Evolutionary conservation across 2,797 vertebrate genomes (phyloP).

Genomic region (Pangasius krempfi): DNA sequence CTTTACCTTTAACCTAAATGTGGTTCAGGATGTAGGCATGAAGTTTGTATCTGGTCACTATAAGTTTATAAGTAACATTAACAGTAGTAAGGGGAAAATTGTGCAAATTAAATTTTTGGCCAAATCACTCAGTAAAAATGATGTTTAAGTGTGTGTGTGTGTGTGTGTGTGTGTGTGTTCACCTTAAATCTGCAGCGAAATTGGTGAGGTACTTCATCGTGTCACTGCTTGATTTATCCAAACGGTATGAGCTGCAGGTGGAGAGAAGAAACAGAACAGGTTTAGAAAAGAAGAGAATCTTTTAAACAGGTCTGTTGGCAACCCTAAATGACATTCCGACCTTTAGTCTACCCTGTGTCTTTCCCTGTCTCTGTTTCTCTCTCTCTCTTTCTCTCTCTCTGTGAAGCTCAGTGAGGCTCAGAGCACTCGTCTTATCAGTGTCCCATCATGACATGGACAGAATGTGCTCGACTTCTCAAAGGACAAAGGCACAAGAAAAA

Average conservation of each 20-base stretch:
- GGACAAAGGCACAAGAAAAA: background rate
- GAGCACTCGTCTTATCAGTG: background rate
- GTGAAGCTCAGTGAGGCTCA: background rate
- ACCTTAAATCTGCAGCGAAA: constrained; percentile 84
- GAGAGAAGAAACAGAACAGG: constrained; percentile 70
- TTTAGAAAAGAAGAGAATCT: constrained; percentile 45
- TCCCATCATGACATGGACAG: background rate
- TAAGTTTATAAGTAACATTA: background rate
- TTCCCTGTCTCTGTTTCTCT: background rate
- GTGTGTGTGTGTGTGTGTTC: constrained; percentile 64
- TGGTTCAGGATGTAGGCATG: background rate
- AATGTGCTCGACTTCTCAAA: background rate
- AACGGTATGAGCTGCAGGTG: constrained; percentile 81
- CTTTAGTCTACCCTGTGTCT: background rate
- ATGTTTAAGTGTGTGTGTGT: constrained; percentile 24
- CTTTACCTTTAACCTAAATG: background rate
- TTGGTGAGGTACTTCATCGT: constrained; percentile 85
- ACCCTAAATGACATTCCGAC: background rate
- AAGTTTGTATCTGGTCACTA: background rate
- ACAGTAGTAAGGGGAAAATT: background rate
- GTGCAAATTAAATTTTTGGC: background rate
- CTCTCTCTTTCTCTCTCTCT: background rate
- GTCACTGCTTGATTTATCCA: constrained; percentile 84
- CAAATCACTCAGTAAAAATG: background rate
- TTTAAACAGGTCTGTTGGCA: background rate